Evolutionary conservation across 1,140 invertebrate species (phyloP).

Genomic region (Caenorhabditis brenneri): DNA sequence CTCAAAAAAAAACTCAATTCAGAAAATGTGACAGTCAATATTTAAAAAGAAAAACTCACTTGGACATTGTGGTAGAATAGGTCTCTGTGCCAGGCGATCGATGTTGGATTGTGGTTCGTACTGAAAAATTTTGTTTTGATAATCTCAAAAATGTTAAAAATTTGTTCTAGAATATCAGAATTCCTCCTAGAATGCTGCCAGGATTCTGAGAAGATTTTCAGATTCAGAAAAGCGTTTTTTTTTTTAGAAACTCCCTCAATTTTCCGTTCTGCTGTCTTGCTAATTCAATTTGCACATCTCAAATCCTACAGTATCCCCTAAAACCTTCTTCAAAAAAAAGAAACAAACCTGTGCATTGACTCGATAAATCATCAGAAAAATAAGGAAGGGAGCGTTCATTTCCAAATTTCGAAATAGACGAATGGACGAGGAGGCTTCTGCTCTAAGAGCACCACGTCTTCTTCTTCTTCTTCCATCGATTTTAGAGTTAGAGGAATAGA

Average conservation of each 20-base stretch:
- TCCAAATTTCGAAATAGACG: background rate
- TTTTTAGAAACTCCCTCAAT: too few species aligned
- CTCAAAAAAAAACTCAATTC: too few species aligned
- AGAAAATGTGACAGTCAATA: background rate
- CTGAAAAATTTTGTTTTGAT: background rate
- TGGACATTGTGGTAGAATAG: constrained; percentile 6
- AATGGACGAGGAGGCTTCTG: background rate
- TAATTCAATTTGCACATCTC: too few species aligned
- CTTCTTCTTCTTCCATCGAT: background rate
- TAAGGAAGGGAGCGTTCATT: background rate
- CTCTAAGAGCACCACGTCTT: background rate
- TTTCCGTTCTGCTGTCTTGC: too few species aligned
- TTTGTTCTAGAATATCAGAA: too few species aligned
- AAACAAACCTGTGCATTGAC: constrained; percentile 9
- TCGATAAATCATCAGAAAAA: constrained; percentile 30
- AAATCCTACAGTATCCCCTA: background rate
- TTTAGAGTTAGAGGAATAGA: background rate
- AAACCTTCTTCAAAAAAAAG: background rate
- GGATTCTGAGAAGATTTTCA: too few species aligned
- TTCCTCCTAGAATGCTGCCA: too few species aligned
- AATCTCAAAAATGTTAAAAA: too few species aligned
- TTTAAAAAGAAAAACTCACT: constrained; percentile 1
- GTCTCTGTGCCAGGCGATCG: background rate
- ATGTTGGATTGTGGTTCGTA: constrained; percentile 32
- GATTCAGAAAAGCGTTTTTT: too few species aligned